Evolutionary conservation across 1,140 invertebrate genomes (phyloP).

Genomic region (Hyphantria cunea): DNA sequence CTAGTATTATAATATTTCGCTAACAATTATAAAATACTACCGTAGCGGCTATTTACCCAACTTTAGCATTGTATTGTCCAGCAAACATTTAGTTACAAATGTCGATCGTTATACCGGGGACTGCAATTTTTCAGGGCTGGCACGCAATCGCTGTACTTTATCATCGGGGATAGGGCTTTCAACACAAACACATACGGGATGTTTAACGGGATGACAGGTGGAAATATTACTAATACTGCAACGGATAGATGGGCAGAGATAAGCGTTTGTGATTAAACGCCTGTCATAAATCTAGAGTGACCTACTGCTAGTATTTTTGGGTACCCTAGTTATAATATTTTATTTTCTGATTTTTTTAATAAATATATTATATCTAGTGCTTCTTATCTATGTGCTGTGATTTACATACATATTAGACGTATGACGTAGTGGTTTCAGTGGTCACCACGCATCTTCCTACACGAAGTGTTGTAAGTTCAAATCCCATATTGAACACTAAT

Average conservation of each 20-base stretch:
- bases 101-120: constrained; percentile 19
- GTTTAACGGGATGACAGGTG: constrained; percentile 24
- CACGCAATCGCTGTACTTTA: constrained; percentile 22
- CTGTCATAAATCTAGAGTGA: constrained; percentile 17
- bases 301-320: not conserved
- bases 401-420: no score
- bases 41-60: constrained; percentile 9
- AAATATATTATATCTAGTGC: no score
- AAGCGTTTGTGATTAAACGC: constrained; percentile 23
- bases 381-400: no score
- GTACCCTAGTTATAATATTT: no score
- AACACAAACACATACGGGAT: constrained; percentile 10
- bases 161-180: constrained; percentile 16
- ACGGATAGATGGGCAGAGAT: constrained; percentile 17
- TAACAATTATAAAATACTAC: constrained; percentile 7
- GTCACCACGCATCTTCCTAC: no score
- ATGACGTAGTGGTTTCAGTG: no score
- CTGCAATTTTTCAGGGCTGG: constrained; percentile 28
- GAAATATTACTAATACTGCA: constrained; percentile 27
- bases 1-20: no score
- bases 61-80: constrained; percentile 7
- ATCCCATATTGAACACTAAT: no score
- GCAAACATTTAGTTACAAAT: constrained; percentile 17
- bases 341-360: no score
- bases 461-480: no score